phyloP scores from a whole-genome alignment of 2,113 vertebrate genomes.

The Tichodroma muraria region DNA sequence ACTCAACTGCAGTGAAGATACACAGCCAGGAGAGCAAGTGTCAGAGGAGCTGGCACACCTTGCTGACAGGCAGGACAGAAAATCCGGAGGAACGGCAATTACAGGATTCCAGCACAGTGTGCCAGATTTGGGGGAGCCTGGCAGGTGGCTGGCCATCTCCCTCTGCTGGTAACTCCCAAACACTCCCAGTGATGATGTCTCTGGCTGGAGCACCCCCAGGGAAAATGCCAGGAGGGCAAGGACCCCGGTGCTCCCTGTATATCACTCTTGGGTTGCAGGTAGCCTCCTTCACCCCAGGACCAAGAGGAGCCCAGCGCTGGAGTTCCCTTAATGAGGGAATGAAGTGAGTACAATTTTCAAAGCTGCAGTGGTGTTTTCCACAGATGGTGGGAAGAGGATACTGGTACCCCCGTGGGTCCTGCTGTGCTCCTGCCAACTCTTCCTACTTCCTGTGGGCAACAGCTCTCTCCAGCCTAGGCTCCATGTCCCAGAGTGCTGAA shows the following conservation, averaged over 20 bases:
- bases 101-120: not conserved
- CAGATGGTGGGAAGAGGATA: not conserved
- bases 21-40: not conserved
- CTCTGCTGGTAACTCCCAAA: not conserved
- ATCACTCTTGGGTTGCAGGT: not conserved
- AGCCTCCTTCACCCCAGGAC: not conserved
- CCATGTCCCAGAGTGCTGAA: not conserved
- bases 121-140: not conserved
- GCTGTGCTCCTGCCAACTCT: not conserved
- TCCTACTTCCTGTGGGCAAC: not conserved
- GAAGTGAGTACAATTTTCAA: not conserved
- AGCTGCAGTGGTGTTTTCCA: not conserved
- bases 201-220: not conserved
- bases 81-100: not conserved
- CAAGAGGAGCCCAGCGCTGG: not conserved
- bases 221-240: not conserved
- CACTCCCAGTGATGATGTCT: not conserved
- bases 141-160: not conserved
- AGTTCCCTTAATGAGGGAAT: not conserved
- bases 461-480: not conserved
- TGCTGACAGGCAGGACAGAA: not conserved
- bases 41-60: not conserved
- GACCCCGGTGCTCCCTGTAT: not conserved
- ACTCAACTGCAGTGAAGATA: not conserved
- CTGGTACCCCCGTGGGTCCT: rapidly evolving